phyloP scores from a whole-genome alignment of 64 coral and sea anemone species.

The Pocillopora damicornis region DNA sequence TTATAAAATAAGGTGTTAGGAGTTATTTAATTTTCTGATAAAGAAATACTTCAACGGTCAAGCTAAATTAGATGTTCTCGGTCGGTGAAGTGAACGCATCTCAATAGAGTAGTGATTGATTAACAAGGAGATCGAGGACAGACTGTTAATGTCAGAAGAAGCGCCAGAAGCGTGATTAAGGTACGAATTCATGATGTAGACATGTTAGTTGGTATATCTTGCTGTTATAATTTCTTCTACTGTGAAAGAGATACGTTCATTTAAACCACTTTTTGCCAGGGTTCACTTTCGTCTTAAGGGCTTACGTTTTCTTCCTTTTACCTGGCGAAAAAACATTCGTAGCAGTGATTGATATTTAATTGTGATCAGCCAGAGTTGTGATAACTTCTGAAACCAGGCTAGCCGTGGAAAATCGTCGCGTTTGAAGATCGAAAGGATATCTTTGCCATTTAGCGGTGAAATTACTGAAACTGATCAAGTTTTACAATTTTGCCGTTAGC shows the following conservation, averaged over 20 bases:
- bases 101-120: not conserved
- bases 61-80: slow-evolving; percentile 7
- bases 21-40: slow-evolving; percentile 6
- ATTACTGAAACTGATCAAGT: too few species aligned
- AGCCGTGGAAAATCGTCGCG: not conserved
- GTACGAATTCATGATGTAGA: not conserved
- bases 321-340: too few species aligned
- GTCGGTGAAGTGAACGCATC: not conserved
- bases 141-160: not conserved
- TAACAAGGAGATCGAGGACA: not conserved
- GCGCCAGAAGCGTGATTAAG: not conserved
- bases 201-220: not conserved
- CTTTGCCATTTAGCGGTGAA: not conserved
- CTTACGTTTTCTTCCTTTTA: too few species aligned
- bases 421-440: not conserved
- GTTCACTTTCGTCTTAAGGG: too few species aligned
- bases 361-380: too few species aligned
- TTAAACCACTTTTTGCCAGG: not conserved
- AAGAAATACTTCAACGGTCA: not conserved
- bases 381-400: too few species aligned
- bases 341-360: too few species aligned
- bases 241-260: not conserved
- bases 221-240: not conserved
- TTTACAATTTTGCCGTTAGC: too few species aligned
- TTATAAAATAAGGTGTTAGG: not conserved